Conservation (phyloP, 1,140 invertebrate genomes). For the Drosophila lini region DNA sequence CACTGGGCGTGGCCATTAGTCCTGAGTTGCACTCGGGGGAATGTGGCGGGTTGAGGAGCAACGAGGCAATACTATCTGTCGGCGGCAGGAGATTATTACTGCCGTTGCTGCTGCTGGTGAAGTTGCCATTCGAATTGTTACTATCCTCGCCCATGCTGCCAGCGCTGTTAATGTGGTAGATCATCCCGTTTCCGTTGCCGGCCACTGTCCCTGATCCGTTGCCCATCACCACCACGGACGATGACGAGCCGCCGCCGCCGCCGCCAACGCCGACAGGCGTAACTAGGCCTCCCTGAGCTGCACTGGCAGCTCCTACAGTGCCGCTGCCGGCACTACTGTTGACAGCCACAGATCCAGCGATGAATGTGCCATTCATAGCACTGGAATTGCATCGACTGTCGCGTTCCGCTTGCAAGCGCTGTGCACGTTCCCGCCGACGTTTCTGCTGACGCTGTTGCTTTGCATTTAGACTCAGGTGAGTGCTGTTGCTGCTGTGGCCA, state of each 20-base stretch:
- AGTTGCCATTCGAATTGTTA: conserved; percentile 82
- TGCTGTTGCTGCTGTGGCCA: conserved; percentile 56
- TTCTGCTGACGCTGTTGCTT: conserved; percentile 92
- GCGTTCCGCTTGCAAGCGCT: conserved; percentile 93
- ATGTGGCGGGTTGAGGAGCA: conserved; percentile 80
- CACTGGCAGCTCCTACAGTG: conserved; percentile 53
- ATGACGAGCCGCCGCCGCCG: conserved; percentile 68
- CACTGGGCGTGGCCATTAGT: conserved; percentile 79
- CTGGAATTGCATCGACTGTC: conserved; percentile 71
- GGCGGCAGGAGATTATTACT: conserved; percentile 79
- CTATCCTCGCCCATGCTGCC: conserved; percentile 83
- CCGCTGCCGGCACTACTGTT: conserved; percentile 85
- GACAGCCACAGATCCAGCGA: conserved; percentile 46
- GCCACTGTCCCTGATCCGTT: conserved; percentile 68
- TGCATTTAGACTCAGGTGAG: conserved; percentile 70
- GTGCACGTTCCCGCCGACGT: conserved; percentile 92
- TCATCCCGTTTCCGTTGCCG: conserved; percentile 52
- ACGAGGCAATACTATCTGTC: conserved; percentile 79
- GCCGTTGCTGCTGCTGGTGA: conserved; percentile 79
- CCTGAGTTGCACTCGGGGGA: conserved; percentile 81
- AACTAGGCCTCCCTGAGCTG: conserved; percentile 10
- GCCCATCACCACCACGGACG: conserved; percentile 85
- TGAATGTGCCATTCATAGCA: conserved; percentile 48
- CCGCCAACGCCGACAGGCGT: conserved; percentile 10
- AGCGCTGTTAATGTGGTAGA: conserved; percentile 78